phyloP scores from a whole-genome alignment of 2,888 invertebrate species.

The Apotomis betuletana region DNA sequence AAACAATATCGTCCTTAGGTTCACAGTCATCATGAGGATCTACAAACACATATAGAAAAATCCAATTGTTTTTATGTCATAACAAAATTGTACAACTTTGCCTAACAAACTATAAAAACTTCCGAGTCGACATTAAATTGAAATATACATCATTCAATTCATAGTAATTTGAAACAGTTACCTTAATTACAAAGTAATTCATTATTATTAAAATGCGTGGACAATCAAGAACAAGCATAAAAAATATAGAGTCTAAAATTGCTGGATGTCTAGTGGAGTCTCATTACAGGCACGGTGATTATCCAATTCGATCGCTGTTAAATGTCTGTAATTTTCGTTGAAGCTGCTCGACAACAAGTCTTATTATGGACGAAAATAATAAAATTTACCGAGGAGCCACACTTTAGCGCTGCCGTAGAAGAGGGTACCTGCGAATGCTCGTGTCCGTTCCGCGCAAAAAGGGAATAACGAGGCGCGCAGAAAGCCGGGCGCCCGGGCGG shows the following conservation, averaged over 20 bases:
- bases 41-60: too few relatives aligned
- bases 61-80: too few relatives aligned
- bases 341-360: conserved; percentile 55
- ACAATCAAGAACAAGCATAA: conserved; percentile 57
- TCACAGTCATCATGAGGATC: too few relatives aligned
- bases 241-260: conserved; percentile 61
- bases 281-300: conserved; percentile 69
- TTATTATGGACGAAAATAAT: conserved; percentile 65
- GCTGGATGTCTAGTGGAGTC: conserved; percentile 60
- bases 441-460: conserved; percentile 43
- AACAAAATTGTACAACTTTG: neutral
- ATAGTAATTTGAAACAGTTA: conserved; percentile 56
- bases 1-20: too few relatives aligned
- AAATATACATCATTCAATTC: conserved; percentile 56
- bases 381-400: conserved; percentile 60
- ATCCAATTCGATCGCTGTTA: conserved; percentile 72
- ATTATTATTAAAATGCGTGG: conserved; percentile 58
- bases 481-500: conserved; percentile 47
- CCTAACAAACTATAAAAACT: conserved; percentile 29
- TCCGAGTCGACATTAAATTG: conserved; percentile 40
- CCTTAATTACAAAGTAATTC: conserved; percentile 55
- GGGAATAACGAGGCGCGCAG: conserved; percentile 49
- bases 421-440: conserved; percentile 48
- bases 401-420: conserved; percentile 55
- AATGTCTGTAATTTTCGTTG: conserved; percentile 71